These are phyloP conservation scores for Coturnix japonica DNA, from an alignment of 2,113 vertebrate genomes.

Conservation along the genomic window DNA sequence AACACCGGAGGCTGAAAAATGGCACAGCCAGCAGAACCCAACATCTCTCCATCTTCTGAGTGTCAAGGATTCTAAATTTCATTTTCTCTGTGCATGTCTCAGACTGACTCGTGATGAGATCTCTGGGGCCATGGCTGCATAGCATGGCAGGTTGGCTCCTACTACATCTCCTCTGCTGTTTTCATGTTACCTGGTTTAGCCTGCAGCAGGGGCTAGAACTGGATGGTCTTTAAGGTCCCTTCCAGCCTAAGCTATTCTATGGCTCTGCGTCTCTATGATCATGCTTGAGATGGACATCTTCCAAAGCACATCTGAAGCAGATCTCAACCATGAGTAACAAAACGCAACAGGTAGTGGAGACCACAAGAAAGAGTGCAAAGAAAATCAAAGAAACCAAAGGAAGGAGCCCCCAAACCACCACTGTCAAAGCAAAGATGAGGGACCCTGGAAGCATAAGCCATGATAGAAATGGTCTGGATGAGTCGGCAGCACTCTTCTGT, in stretches of 20 bases:
- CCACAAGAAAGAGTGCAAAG: not conserved
- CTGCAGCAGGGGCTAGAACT: too few relatives aligned
- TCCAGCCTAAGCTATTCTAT: too few relatives aligned
- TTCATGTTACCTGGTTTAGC: fast-evolving
- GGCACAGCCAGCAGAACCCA: not conserved
- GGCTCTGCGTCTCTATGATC: not conserved
- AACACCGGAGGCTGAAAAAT: not conserved
- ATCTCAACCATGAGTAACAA: not conserved
- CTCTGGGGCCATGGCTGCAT: not conserved
- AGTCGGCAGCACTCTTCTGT: not conserved
- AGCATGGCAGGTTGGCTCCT: not conserved
- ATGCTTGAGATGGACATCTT: not conserved
- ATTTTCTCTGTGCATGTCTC: fast-evolving
- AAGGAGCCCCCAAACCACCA: not conserved
- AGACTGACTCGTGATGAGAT: not conserved
- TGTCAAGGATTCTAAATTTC: not conserved
- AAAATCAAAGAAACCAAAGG: not conserved
- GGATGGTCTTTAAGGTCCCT: too few relatives aligned
- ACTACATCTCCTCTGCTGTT: not conserved
- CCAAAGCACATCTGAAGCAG: not conserved
- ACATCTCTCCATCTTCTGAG: too few relatives aligned
- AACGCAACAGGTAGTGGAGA: not conserved
- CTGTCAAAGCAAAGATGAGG: not conserved
- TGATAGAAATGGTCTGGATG: not conserved
- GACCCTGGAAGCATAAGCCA: not conserved